Evolutionary conservation across 2,888 invertebrate species (phyloP), one percentile per base, ranked within the genome.

Genomic region (Rhyacophila evoluta): DNA sequence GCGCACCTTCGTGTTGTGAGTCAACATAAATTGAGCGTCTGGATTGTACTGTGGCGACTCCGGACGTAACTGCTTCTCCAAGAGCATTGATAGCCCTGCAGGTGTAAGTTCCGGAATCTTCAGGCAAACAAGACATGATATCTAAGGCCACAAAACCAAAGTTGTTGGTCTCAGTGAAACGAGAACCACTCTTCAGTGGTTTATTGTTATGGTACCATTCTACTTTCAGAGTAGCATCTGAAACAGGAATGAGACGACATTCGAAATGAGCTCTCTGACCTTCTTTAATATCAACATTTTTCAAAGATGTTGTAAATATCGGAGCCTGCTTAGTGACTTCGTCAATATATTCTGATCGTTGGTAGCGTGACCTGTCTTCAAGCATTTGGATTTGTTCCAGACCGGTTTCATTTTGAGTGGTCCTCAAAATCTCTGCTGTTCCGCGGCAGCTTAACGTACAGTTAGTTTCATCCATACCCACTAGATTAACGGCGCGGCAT

Each of bases 111-210:
- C 99, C 99, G 12, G 96, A 95, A 89, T 99, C 99, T 86, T 99
- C 99, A 6, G 98, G 96, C 84, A 98, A 94, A 79, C 97, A 95
- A 83, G 98, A 95, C 91, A 98, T 93, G 83, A 99, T 98, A 85
- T 99, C 99, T 78, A 99, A 90, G 27, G 98, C 97, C 11, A 98
- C 98, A 86, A 97, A 99, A 67, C 99, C 99, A 86, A 99, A 99
- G 88, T 97, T 98, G 85, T 98, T 96, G 6, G 97, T 97, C 88
- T 98, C 97, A 10, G 96, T 95, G 86, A 98, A 99, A 84, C 99
- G 93, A 5, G 98, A 97, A 55, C 98, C 98, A 81, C 96, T 96
- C 87, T 97, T 97, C 0, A 98, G 91, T 0, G 97, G 95, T 83
- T 92, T 91, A 84, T 96, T 96, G 85, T 98, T 97, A 85, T 97